These are phyloP conservation scores for Todiramphus saurophagus DNA, from an alignment of 2,113 vertebrate genomes.

Conservation along the genomic window DNA sequence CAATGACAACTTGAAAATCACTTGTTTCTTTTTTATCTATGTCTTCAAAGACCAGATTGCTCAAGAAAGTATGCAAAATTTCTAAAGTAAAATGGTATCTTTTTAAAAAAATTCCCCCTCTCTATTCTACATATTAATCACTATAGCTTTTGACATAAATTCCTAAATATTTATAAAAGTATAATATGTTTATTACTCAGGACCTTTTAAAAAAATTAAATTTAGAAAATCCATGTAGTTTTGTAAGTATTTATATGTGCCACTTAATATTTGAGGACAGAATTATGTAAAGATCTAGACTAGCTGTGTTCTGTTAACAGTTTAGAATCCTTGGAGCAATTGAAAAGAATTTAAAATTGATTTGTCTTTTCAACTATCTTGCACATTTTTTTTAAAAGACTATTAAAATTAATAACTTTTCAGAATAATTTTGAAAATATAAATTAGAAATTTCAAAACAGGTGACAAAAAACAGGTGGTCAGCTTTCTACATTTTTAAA, in stretches of 20 bases:
- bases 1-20: neutral
- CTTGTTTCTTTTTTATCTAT: neutral
- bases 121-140: neutral
- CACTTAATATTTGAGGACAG: neutral
- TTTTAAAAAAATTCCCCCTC: neutral
- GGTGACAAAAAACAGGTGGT: neutral
- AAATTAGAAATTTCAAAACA: neutral
- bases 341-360: neutral
- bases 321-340: neutral
- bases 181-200: rapidly evolving
- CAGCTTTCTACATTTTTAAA: neutral
- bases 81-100: neutral
- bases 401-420: neutral
- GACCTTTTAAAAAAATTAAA: neutral
- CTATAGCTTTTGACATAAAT: neutral
- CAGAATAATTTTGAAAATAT: neutral
- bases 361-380: neutral
- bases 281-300: neutral
- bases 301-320: neutral
- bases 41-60: neutral
- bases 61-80: neutral
- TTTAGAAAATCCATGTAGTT: neutral
- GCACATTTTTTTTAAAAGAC: neutral
- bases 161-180: neutral
- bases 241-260: neutral